A percentile compares a stretch with the other conserved stretches of the same genome.
Conservation (phyloP, 1,140 invertebrate genomes). For the Antheraea pernyi region DNA sequence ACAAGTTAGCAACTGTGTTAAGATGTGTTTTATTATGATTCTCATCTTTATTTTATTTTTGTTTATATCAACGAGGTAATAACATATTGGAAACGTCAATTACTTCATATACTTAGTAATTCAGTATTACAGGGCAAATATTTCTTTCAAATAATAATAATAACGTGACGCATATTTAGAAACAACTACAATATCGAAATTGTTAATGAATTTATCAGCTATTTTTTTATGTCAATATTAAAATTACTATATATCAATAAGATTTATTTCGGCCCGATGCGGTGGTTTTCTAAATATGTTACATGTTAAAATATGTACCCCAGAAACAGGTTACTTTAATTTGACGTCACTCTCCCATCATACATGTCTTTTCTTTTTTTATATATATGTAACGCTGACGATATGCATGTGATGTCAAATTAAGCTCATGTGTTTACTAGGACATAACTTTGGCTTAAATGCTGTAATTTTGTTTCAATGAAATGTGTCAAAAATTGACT, state of each 20-base stretch:
- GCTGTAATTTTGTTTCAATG: background rate
- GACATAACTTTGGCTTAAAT: background rate
- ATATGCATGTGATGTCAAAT: no score
- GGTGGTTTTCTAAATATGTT: background rate
- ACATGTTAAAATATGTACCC: background rate
- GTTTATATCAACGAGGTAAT: constrained; percentile 22
- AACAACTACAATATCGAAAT: background rate
- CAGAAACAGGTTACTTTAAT: no score
- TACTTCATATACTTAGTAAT: constrained; percentile 47
- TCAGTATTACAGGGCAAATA: constrained; percentile 74
- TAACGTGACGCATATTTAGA: background rate
- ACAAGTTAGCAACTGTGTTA: constrained; percentile 27
- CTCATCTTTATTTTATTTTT: constrained; percentile 36
- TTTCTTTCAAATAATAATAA: background rate
- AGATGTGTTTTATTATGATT: constrained; percentile 33
- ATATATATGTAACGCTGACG: no score
- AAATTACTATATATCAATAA: background rate
- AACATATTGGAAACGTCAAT: constrained; percentile 54
- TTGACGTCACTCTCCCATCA: no score
- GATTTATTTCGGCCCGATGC: background rate
- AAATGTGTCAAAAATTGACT: background rate
- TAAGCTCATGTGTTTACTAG: no score
- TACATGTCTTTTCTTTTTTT: no score
- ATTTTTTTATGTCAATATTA: background rate
- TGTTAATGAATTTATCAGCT: background rate